These are phyloP conservation scores for Crocodylus rhombifer DNA, from an alignment of 2,797 vertebrate species.

Conservation along the genomic window DNA sequence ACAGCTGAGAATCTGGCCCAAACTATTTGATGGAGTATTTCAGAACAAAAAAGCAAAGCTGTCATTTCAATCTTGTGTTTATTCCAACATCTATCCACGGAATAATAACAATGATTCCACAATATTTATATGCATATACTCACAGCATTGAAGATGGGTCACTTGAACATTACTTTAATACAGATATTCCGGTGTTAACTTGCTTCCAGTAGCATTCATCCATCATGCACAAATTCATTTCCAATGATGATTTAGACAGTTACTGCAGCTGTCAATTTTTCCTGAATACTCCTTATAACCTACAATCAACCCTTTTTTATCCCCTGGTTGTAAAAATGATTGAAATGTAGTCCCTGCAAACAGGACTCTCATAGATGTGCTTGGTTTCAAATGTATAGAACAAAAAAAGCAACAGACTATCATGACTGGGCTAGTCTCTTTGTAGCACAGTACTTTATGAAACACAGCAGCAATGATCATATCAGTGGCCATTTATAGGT, in stretches of 20 bases:
- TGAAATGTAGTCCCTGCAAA: not conserved
- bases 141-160: not conserved
- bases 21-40: not conserved
- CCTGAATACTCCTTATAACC: not conserved
- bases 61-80: not conserved
- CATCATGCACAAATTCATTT: slow-evolving; percentile 81
- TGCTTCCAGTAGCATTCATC: slow-evolving; percentile 81
- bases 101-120: not conserved
- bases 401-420: not conserved
- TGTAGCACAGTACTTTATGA: not conserved
- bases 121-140: not conserved
- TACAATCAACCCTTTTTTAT: not conserved
- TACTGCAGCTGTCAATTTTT: slow-evolving; percentile 69
- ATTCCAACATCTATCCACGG: not conserved
- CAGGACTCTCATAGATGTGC: not conserved
- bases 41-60: not conserved
- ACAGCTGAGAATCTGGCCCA: not conserved
- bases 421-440: not conserved
- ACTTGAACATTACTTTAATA: not conserved
- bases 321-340: not conserved
- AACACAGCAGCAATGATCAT: not conserved
- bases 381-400: not conserved
- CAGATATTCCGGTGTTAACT: not conserved
- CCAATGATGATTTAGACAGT: slow-evolving; percentile 76
- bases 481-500: not conserved